phyloP scores from a whole-genome alignment of 2,797 vertebrate species.

The Dicrostonyx torquatus region DNA sequence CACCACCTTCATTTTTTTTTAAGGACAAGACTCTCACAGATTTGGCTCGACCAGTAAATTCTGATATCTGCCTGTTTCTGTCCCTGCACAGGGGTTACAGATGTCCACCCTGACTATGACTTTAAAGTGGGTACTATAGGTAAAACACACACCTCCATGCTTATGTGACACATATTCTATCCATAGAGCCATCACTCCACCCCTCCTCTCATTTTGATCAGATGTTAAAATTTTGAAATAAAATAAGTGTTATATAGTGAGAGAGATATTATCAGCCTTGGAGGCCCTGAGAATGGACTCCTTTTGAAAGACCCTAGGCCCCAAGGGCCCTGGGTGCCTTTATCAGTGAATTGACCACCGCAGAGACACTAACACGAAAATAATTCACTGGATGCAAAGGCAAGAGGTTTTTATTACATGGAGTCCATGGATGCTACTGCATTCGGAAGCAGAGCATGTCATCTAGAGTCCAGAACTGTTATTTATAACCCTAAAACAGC shows the following conservation, averaged over 20 bases:
- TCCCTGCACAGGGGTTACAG: not conserved
- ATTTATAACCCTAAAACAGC: no score
- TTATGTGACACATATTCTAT: not conserved
- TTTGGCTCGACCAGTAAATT: not conserved
- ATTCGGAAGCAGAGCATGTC: no score
- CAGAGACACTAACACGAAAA: no score
- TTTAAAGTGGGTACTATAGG: not conserved
- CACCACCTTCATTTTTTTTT: not conserved
- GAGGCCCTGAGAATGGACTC: not conserved
- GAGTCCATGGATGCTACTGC: no score
- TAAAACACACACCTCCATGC: not conserved
- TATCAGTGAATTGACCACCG: no score
- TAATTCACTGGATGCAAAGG: no score
- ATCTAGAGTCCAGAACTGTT: no score
- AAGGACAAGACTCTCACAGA: not conserved
- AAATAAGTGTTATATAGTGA: not conserved
- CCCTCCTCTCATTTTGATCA: not conserved
- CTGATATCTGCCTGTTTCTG: not conserved
- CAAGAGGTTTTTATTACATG: no score
- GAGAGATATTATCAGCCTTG: not conserved
- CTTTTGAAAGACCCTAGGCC: no score
- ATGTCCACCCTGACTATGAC: not conserved
- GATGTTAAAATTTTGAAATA: not conserved
- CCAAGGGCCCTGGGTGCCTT: no score
- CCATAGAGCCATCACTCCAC: not conserved